Base-by-base conservation (phyloP, 64 coral and sea anemone species). In the Stichodactyla mertensii region DNA sequence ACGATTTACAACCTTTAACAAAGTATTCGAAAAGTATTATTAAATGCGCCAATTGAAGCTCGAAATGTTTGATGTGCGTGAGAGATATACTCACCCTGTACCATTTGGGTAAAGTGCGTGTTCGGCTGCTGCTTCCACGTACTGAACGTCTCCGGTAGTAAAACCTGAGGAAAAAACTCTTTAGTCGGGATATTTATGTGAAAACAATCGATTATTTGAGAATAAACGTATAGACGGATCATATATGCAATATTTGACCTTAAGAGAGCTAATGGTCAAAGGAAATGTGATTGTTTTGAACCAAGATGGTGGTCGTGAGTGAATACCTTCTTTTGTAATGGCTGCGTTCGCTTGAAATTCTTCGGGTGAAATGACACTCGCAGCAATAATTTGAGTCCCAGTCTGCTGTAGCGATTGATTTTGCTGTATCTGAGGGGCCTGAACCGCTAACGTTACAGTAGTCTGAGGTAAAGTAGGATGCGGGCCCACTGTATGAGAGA, bases 251-350 rank as follows among this genome's bases (percentile, higher is more conserved):
- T 74, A 74, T 26, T 74, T 74, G 69, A 74, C 69, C 4, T 31
- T 74, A 27, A 23, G 26, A 53, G 52, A 81, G 78, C 18, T 6
- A 55, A 6, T 53, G 78, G 53, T 81, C 78, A 81, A 81, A 19
- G 16, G 16, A 81, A 81, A 81, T 28, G 51, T 52, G 56, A 58
- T 52, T 18, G 52, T 16, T 19, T 52, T 20, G 2, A 20, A 53
- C 13, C 78, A 81, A 81, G 78, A 81, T 81, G 78, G 91, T 45
- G 80, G 87, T 84, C 64, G 61, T 16, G 80, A 57, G 8, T 51
- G 59, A 87, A 86, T 96, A 96, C 94, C 94, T 96, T 96, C 94
- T 87, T 96, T 96, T 57, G 80, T 64, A 54, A 86, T 22, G 54
- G 86, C 58, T 54, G 87, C 81, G 61, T 53, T 92, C 23, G 94